Base-by-base conservation (phyloP, 2,113 vertebrate species). In the Cisticola juncidis region DNA sequence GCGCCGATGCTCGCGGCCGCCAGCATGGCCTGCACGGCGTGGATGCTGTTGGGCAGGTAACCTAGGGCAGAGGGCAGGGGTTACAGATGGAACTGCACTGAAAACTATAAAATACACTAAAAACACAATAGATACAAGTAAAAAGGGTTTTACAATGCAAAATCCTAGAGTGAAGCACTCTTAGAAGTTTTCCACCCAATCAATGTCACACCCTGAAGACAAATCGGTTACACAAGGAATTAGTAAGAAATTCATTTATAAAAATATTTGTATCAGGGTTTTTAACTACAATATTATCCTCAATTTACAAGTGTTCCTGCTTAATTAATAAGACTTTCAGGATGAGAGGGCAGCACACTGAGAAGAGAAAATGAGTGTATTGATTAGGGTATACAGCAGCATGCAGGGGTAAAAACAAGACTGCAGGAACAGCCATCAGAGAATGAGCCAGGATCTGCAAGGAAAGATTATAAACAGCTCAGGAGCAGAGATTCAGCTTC, bases 11-110 rank as follows among this genome's bases (percentile, higher is more conserved):
- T 99, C 2, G 99, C 98, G 1, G 98, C 97, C 2, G 99, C 99
- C 77, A 99, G 97, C 99, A 99, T 99, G 14, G 99, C 99, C 74
- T 99, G 98, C 80, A 99, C 98, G 0, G 99, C 99, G 3, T 99
- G 98, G 25, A 98, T 94, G 1, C 99, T 93, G 72, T 99, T 99
- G 66, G 99, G 99, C 12, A 99, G 90, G 92, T 99, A 99, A 35
- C 99, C 99, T 99, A 80, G 8, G 56, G 73, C 40, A 68, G 35
- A 53, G 79, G 38, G 6, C 15, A 9, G 26, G 33, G 11, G 51
- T 86, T 80, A 90, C 45, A 73, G n/a, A 40, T 9, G 11, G n/a
- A 82, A 56, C 15, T 72, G 15, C n/a, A 42, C 20, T 4, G 23
- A 28, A 17, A 84, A 5, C 61, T 1, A 14, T 5, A 2, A 3